These are phyloP conservation scores for Drosophila sordidula DNA, from an alignment of 2,888 invertebrate species.

Conservation along the genomic window DNA sequence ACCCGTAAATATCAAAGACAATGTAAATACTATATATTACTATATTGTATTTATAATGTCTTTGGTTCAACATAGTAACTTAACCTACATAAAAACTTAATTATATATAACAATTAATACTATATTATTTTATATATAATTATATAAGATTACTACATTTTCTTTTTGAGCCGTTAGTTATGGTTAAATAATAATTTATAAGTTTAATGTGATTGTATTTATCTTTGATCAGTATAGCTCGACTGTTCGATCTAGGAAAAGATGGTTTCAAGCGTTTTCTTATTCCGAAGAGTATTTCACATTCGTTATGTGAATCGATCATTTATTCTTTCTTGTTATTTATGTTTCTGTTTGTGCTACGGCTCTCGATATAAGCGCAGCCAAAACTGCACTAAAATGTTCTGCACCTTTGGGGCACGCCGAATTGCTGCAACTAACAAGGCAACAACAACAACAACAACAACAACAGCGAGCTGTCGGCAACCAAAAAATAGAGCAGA, in stretches of 20 bases:
- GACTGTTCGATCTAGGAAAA: no score
- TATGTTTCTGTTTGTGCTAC: constrained; percentile 6
- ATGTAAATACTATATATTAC: no score
- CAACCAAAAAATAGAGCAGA: constrained; percentile 42
- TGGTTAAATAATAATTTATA: no score
- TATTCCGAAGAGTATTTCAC: neutral
- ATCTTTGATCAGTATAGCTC: no score
- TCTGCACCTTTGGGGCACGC: constrained; percentile 38
- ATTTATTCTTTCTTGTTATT: neutral
- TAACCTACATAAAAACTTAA: no score
- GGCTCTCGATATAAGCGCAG: constrained; percentile 5
- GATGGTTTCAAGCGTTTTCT: neutral
- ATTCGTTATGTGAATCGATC: neutral
- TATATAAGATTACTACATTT: no score
- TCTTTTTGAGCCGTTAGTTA: no score
- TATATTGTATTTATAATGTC: no score
- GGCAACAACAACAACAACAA: constrained; percentile 8
- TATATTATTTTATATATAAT: no score
- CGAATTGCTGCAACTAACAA: constrained; percentile 30
- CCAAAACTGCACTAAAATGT: constrained; percentile 52
- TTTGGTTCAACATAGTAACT: no score
- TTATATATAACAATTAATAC: no score
- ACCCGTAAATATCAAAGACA: neutral
- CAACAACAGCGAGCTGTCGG: constrained; percentile 12
- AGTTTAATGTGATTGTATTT: no score